Percentiles rank a stretch among this genome's conserved stretches.
Evolutionary conservation across 2,113 vertebrate genomes (phyloP).

Genomic region (Clupea harengus): DNA sequence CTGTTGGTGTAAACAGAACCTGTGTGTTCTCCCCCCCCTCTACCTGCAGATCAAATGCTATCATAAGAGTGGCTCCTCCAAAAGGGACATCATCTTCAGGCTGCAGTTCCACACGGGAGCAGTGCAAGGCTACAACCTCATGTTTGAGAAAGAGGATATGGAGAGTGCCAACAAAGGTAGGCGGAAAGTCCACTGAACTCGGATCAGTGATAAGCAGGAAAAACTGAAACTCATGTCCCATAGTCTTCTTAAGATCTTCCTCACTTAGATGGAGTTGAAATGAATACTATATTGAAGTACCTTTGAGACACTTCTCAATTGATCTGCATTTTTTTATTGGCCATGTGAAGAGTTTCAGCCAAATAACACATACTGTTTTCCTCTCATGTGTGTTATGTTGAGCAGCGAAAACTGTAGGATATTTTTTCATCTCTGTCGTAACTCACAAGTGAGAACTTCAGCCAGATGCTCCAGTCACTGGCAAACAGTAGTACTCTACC

Average conservation of each 20-base stretch:
- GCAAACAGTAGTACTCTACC: neutral
- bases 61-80: conserved; percentile 81
- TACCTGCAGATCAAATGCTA: conserved; percentile 87
- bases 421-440: neutral
- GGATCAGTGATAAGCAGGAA: neutral
- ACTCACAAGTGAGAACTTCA: neutral
- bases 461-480: conserved; percentile 4
- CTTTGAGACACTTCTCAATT: neutral
- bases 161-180: conserved; percentile 86
- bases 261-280: neutral
- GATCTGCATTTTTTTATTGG: neutral
- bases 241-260: neutral
- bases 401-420: neutral
- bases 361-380: neutral
- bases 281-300: neutral
- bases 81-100: conserved; percentile 82
- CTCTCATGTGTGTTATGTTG: neutral
- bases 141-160: conserved; percentile 89
- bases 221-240: too few species aligned
- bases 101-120: conserved; percentile 95
- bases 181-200: neutral
- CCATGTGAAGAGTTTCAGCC: neutral
- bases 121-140: conserved; percentile 78
- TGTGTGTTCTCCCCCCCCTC: neutral
- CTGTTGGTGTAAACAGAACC: neutral